Base-by-base conservation (phyloP, 2,113 vertebrate genomes). In the Xyliphius kryptos region DNA sequence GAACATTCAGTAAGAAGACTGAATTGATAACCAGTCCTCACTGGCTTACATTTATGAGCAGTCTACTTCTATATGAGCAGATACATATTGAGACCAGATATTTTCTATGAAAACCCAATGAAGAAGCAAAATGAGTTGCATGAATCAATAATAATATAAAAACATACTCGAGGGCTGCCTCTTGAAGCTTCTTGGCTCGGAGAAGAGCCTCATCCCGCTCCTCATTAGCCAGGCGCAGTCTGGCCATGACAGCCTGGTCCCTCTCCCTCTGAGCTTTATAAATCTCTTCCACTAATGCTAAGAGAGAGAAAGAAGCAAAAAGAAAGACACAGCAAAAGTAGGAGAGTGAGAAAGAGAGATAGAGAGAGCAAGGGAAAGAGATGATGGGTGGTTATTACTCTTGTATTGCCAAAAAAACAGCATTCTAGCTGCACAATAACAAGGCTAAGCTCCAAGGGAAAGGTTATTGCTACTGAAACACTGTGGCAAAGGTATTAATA, bases 231-330 rank as follows among this genome's bases (percentile, higher is more conserved):
- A 92, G 74, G 48, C 78, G 83, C 46, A 94, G 81, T 74, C 90
- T 85, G 68, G 88, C 84, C 88, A 90, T 88, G 72, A 92, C 68
- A 62, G 92, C 91, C 74, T 89, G 77, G 41, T 93, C 91, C 69
- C 87, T 88, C 69, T 90, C 85, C 58, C 77, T 83, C 75, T 93
- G 91, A 66, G 91, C 89, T 66, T 80, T 82, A 81, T 91, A 91
- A 38, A 93, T 88, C 79, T 93, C 90, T 84, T 91, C 88, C 72
- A 93, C 85, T 14, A 93, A 79, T 72, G 79, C 91, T 93, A 81
- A 75, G 9, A 80, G 56, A 70, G 22, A 66, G 57, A n/a, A n/a
- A n/a, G n/a, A n/a, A n/a, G n/a, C n/a, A n/a, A n/a, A n/a, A n/a
- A n/a, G n/a, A n/a, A n/a, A n/a, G n/a, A n/a, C n/a, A n/a, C n/a